Evolutionary conservation across 1,140 invertebrate species (phyloP), one percentile per base, ranked within the genome.

Genomic region (Lineus longissimus): DNA sequence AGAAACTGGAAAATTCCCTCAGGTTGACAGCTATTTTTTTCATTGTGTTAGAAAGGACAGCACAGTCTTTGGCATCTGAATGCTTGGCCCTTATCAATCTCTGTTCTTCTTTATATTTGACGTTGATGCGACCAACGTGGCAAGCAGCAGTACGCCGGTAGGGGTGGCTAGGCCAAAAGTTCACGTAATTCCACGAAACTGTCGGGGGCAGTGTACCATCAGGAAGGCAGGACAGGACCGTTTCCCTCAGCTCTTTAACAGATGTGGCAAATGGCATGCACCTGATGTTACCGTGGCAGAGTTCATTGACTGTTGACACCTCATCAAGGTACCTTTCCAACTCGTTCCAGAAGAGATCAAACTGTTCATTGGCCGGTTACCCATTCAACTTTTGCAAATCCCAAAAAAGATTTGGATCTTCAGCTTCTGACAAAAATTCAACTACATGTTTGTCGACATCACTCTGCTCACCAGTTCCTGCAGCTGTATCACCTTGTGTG

Each of bases 21-120:
- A 55, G 61, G 19, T 59, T 67, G 13, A 69, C 63, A 7, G 70
- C 64, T 59, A 67, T 65, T 59, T 62, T n/a, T 56, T 58, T 64
- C 51, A 65, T 22, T 62, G 64, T 65, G n/a, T 55, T 61, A 40
- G 63, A 69, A 23, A 63, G 27, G 40, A 54, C 57, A 43, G 65
- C 62, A 62, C 67, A 66, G 25, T 65, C 69, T 30, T 69, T 64
- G 19, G 65, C 65, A 59, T 71, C 65, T 23, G 36, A n/a, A 62
- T 71, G 70, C 13, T 23, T 41, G 6, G 33, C 33, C 33, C 33
- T 36, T 7, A 36, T 36, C 33, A 36, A 36, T 15, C 33, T 36
- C 33, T 36, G 33, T 15, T 36, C 6, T 15, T 7, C 33, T 36
- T 36, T 36, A 15, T 7, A 36, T 15, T 36, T 36, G 6, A 36